Evolutionary conservation across 2,113 vertebrate genomes (phyloP).

Genomic region (Dryoscopus gambensis): DNA sequence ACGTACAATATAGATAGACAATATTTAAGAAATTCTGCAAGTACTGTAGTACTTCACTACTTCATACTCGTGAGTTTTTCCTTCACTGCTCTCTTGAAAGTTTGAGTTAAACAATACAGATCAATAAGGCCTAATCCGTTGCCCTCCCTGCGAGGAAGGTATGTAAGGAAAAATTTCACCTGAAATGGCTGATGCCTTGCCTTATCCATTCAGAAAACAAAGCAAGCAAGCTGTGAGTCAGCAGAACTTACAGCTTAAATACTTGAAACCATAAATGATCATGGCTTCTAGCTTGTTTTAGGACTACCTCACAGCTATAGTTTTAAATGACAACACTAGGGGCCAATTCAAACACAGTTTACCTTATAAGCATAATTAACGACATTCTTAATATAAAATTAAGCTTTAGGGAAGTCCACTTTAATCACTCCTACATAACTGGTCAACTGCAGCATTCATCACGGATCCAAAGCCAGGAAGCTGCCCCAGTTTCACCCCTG

Average conservation of each 20-base stretch:
- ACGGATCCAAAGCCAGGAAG: not conserved
- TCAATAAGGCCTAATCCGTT: not conserved
- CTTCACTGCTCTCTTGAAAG: not conserved
- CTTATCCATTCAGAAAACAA: not conserved
- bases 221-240: not conserved
- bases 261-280: not conserved
- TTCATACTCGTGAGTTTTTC: not conserved
- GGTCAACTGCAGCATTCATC: not conserved
- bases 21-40: not conserved
- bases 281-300: not conserved
- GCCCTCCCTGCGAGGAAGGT: not conserved
- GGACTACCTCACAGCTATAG: not conserved
- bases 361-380: not conserved
- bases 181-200: not conserved
- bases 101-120: not conserved
- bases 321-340: not conserved
- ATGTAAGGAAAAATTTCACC: not conserved
- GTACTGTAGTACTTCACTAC: not conserved
- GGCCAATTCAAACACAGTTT: not conserved
- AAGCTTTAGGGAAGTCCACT: not conserved
- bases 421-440: not conserved
- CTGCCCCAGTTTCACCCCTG: not conserved
- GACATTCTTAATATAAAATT: not conserved
- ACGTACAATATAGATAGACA: fast-evolving
- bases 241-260: not conserved